Conservation (phyloP, 2,797 vertebrate genomes). For the Phoebastria nigripes region DNA sequence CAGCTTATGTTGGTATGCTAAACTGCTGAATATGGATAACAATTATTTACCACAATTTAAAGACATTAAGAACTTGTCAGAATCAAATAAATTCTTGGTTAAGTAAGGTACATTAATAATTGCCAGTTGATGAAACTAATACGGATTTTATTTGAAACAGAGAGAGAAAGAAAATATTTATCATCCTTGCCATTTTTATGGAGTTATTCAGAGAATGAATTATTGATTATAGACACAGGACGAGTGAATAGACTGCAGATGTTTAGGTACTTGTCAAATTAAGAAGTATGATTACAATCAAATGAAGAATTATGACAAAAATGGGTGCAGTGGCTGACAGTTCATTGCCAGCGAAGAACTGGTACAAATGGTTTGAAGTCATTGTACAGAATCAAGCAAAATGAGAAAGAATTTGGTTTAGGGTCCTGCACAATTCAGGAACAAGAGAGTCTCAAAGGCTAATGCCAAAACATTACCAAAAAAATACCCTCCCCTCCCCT, state of each 20-base stretch:
- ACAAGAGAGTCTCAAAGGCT: neutral
- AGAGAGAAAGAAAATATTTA: constrained; percentile 50
- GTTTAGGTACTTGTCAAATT: constrained; percentile 50
- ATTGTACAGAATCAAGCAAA: neutral
- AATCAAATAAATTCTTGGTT: constrained; percentile 67
- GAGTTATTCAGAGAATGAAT: constrained; percentile 61
- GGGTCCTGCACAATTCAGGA: neutral
- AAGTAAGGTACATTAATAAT: constrained; percentile 54
- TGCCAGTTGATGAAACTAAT: constrained; percentile 56
- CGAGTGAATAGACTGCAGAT: constrained; percentile 18
- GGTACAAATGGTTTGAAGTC: neutral
- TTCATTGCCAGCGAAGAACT: neutral
- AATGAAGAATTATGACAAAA: neutral
- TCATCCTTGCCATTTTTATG: constrained; percentile 47
- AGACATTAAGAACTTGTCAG: constrained; percentile 64
- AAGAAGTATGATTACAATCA: neutral
- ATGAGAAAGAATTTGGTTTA: neutral
- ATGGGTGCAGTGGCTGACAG: neutral
- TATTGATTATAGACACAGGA: constrained; percentile 49
- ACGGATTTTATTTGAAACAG: constrained; percentile 69
- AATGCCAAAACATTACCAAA: neutral
- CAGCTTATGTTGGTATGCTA: neutral
- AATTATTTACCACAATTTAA: constrained; percentile 64
- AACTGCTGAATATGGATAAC: constrained; percentile 30
- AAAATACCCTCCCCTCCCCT: rapidly evolving